Conservation (phyloP, 2,797 vertebrate species). For the Coendou prehensilis region DNA sequence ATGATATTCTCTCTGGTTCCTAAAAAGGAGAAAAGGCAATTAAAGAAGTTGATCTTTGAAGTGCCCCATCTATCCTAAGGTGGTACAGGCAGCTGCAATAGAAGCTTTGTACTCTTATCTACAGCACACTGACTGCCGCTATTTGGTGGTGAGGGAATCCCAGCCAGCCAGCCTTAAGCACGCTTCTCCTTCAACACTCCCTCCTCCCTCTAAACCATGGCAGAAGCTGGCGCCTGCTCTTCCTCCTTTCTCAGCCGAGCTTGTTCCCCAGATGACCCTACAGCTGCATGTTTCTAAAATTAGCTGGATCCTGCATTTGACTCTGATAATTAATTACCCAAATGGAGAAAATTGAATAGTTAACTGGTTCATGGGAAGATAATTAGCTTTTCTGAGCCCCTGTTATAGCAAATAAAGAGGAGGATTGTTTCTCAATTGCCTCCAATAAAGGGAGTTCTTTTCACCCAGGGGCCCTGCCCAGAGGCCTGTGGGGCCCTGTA, state of each 20-base stretch:
- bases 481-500: slow-evolving; percentile 9
- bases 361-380: slow-evolving; percentile 89
- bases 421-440: slow-evolving; percentile 90
- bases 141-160: background rate
- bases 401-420: slow-evolving; percentile 91
- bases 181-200: background rate
- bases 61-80: background rate
- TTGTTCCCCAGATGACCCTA: slow-evolving; percentile 88
- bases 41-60: slow-evolving; percentile 27
- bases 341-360: slow-evolving; percentile 90
- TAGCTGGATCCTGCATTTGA: slow-evolving; percentile 89
- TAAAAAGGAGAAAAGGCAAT: background rate
- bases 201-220: background rate
- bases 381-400: slow-evolving; percentile 91
- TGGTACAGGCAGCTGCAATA: background rate
- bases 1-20: background rate
- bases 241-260: slow-evolving; percentile 64
- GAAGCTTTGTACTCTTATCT: background rate
- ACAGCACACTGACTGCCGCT: background rate
- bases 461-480: slow-evolving; percentile 74
- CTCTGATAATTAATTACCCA: slow-evolving; percentile 92
- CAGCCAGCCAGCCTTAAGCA: background rate
- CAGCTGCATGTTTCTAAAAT: slow-evolving; percentile 91
- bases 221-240: background rate
- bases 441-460: slow-evolving; percentile 88